Evolutionary conservation across 1,140 invertebrate genomes (phyloP).

Genomic region (Vanessa atalanta): DNA sequence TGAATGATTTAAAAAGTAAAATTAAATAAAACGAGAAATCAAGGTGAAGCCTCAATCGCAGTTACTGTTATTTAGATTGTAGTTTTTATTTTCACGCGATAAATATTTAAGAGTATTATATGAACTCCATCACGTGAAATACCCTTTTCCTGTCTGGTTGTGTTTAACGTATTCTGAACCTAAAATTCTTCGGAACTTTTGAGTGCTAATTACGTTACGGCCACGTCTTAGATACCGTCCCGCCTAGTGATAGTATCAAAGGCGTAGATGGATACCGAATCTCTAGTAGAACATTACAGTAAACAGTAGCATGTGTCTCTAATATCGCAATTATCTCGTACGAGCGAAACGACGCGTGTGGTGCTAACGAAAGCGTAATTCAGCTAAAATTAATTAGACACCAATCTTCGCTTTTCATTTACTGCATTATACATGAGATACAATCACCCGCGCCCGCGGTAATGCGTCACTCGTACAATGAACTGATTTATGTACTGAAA

Average conservation of each 20-base stretch:
- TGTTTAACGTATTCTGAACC: no score
- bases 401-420: constrained; percentile 30
- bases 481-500: background rate
- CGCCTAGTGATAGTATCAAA: background rate
- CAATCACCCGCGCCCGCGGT: background rate
- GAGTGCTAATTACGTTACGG: background rate
- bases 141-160: no score
- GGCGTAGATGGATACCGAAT: background rate
- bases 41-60: background rate
- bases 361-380: constrained; percentile 37
- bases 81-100: background rate
- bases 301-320: background rate
- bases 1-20: constrained; percentile 15
- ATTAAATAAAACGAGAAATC: background rate
- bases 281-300: background rate
- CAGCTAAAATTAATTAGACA: constrained; percentile 37
- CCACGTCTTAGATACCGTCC: background rate
- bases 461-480: background rate
- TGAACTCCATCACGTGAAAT: no score
- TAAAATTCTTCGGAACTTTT: no score
- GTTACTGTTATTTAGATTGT: background rate
- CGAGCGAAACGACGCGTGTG: constrained; percentile 35
- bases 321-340: constrained; percentile 33
- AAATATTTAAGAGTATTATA: background rate
- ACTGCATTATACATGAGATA: constrained; percentile 30